Evolutionary conservation across 2,113 vertebrate genomes (phyloP), one percentile per base, ranked within the genome.

Genomic region (Chascanopsetta lugubris): DNA sequence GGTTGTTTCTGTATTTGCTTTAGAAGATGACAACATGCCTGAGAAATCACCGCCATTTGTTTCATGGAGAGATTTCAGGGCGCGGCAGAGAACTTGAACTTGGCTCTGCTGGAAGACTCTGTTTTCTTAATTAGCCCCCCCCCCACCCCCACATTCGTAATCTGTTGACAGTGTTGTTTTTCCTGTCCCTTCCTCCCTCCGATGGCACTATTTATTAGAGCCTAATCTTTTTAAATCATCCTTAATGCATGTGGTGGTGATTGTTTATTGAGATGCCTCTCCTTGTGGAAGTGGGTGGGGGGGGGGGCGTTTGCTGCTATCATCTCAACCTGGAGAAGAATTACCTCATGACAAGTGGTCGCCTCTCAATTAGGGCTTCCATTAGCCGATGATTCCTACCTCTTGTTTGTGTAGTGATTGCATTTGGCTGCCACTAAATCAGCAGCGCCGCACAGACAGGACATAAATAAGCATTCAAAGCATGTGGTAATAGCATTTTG

Each of bases 391-490:
- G 95, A 94, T 95, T 95, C 93, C 89, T 92, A 87, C 88, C 90
- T 91, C 93, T 90, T 94, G 92, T 94, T 93, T 94, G 92, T 94
- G 93, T 93, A 93, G 89, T 83, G 90, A 93, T 93, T 93, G 92
- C 94, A 89, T 95, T 95, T 94, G 83, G 72, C 82, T 89, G 87
- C 90, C 90, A 92, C 90, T 98, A 98, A 97, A 98, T 98, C 96
- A 97, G 94, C 46, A 58, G 87, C 80, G 83, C 72, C 68, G 30
- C 73, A 36, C 79, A 72, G 93, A 92, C 93, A 81, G 91, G 91
- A 91, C 95, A 94, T 96, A 97, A 98, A 98, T 97, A 98, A 98
- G 94, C 91, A 92, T 88, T 92, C 90, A 93, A 91, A 93, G 92
- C 91, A 89, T 93, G 94, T 87, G 92, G 93, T 97, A 96, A 96